A percentile compares a stretch with the other conserved stretches of the same genome.
These are phyloP conservation scores for Elephas maximus DNA, from an alignment of 2,113 vertebrate genomes.

Conservation along the genomic window DNA sequence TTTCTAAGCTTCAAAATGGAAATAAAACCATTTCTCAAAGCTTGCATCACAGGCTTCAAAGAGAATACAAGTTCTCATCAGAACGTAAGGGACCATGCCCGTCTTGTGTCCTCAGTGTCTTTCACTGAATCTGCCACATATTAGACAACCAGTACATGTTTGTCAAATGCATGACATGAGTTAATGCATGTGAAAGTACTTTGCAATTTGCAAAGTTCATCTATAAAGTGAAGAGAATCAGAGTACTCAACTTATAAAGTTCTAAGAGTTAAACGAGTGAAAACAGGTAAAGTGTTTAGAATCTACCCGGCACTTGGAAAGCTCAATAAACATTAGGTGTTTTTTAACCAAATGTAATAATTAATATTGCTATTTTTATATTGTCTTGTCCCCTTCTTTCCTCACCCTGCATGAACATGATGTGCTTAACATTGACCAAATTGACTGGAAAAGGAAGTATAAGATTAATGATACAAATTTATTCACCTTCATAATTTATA, in stretches of 20 bases:
- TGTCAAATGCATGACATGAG: neutral
- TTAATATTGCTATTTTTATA: neutral
- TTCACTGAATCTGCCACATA: neutral
- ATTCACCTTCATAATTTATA: constrained; percentile 27
- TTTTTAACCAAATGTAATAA: neutral
- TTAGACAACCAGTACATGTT: too few relatives aligned
- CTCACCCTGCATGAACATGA: neutral
- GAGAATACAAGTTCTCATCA: neutral
- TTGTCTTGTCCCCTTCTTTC: neutral
- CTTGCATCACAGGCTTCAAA: neutral
- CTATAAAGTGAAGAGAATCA: neutral
- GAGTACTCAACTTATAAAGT: neutral
- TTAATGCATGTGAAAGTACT: neutral
- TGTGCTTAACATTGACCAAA: neutral
- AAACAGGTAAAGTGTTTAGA: neutral
- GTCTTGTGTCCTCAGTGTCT: neutral
- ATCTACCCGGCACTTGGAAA: neutral
- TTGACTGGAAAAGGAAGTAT: neutral
- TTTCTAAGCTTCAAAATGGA: neutral
- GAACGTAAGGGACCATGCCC: neutral
- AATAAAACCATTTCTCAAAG: neutral
- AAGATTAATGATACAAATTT: constrained; percentile 2
- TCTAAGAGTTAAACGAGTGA: neutral
- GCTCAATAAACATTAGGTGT: neutral
- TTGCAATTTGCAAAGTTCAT: neutral